phyloP scores from a whole-genome alignment of 2,113 vertebrate genomes.

The Axis porcinus region DNA sequence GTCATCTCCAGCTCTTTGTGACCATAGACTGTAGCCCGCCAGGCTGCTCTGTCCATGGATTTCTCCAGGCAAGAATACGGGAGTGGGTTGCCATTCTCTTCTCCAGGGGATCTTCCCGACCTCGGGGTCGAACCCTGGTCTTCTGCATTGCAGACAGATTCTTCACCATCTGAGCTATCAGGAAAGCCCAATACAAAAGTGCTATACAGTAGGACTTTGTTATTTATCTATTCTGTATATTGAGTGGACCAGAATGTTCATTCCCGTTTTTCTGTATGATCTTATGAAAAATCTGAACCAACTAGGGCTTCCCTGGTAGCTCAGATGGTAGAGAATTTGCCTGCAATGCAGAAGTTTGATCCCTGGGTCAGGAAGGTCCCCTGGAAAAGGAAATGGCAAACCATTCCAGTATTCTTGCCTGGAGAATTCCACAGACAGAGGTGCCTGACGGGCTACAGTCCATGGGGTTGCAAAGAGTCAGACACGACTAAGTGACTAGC shows the following conservation, averaged over 20 bases:
- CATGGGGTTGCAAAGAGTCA: background rate
- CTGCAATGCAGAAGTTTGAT: background rate
- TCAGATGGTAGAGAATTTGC: background rate
- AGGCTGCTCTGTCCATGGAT: background rate
- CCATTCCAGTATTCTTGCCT: background rate
- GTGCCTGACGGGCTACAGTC: background rate
- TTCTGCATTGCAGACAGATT: background rate
- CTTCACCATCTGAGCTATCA: background rate
- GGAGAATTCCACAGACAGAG: background rate
- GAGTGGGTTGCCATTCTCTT: background rate
- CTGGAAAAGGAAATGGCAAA: background rate
- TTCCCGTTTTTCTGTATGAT: background rate
- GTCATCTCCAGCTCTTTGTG: background rate
- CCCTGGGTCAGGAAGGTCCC: background rate
- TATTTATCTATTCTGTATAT: background rate
- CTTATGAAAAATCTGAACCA: background rate
- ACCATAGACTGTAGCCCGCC: background rate
- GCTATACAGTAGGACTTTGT: background rate
- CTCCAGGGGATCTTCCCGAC: background rate
- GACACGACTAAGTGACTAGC: background rate
- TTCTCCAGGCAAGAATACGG: background rate
- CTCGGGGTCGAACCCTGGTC: background rate
- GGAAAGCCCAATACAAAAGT: background rate
- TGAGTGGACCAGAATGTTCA: background rate
- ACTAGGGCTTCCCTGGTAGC: background rate